Evolutionary conservation across 2,888 invertebrate species (phyloP).

Genomic region (Dione vanillae): DNA sequence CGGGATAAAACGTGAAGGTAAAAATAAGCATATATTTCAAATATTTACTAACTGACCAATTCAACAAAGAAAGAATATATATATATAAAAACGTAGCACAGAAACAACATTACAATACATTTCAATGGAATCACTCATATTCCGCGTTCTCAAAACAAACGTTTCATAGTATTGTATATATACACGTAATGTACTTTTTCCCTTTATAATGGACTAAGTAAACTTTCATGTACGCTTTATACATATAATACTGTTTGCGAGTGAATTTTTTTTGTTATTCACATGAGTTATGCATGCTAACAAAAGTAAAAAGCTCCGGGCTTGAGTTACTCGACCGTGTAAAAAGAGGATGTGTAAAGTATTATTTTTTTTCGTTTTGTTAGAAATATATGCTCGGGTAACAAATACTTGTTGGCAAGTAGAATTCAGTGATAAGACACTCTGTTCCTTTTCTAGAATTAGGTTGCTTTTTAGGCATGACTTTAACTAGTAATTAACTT

Average conservation of each 20-base stretch:
- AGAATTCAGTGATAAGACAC: too few relatives aligned
- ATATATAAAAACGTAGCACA: background rate
- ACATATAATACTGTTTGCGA: constrained; percentile 34
- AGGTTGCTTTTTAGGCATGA: too few relatives aligned
- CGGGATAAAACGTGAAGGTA: background rate
- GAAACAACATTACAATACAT: background rate
- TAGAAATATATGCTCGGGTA: background rate
- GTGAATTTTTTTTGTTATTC: constrained; percentile 34
- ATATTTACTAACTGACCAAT: constrained; percentile 4
- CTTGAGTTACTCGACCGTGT: constrained; percentile 6
- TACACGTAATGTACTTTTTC: too few relatives aligned
- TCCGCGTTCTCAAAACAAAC: constrained; percentile 16
- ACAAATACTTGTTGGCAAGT: too few relatives aligned
- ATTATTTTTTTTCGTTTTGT: background rate
- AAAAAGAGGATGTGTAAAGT: constrained; percentile 1
- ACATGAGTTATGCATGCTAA: constrained; percentile 25
- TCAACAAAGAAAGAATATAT: background rate
- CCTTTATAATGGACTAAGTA: constrained; percentile 39
- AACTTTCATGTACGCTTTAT: constrained; percentile 41
- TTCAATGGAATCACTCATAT: constrained; percentile 21
- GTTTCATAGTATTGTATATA: constrained; percentile 11
- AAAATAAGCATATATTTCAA: background rate
- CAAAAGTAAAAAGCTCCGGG: constrained; percentile 1
- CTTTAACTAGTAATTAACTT: too few relatives aligned
- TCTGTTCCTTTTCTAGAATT: too few relatives aligned